phyloP scores from a whole-genome alignment of 53 echinoderm and acorn worm species.

The Paracentrotus lividus region DNA sequence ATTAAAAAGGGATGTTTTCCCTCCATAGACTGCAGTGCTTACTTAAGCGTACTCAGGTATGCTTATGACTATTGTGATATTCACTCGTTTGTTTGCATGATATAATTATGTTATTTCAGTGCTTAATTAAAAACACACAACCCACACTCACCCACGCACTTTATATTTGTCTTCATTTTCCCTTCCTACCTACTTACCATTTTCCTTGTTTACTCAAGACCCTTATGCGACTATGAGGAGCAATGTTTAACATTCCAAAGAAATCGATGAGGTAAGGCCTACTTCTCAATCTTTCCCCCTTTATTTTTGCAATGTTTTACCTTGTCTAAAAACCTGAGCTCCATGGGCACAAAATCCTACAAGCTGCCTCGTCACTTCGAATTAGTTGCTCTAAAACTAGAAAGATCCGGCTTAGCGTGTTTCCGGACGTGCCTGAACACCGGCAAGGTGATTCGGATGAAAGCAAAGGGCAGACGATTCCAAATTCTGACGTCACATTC shows the following conservation, averaged over 20 bases:
- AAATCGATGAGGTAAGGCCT: neutral
- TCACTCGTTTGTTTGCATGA: neutral
- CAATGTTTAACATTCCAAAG: neutral
- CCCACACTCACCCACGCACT: neutral
- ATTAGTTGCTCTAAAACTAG: constrained; percentile 6
- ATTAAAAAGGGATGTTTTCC: no score
- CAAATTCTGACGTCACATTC: neutral
- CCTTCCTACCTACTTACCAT: neutral
- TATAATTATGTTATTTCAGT: neutral
- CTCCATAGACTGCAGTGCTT: no score
- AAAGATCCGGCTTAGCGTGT: neutral
- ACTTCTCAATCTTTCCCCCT: neutral
- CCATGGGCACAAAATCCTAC: neutral
- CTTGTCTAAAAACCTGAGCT: neutral
- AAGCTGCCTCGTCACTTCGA: neutral
- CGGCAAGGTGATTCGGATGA: neutral
- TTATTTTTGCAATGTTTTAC: neutral
- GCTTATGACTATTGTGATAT: neutral
- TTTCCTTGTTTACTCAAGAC: neutral
- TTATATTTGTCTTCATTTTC: neutral
- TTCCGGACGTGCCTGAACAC: neutral
- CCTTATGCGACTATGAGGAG: neutral
- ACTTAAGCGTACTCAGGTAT: no score
- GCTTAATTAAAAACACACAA: neutral
- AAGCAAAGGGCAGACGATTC: neutral